Evolutionary conservation across 2,888 invertebrate genomes (phyloP), one percentile per base, ranked within the genome.

Genomic region (Synergus laeviventris): DNA sequence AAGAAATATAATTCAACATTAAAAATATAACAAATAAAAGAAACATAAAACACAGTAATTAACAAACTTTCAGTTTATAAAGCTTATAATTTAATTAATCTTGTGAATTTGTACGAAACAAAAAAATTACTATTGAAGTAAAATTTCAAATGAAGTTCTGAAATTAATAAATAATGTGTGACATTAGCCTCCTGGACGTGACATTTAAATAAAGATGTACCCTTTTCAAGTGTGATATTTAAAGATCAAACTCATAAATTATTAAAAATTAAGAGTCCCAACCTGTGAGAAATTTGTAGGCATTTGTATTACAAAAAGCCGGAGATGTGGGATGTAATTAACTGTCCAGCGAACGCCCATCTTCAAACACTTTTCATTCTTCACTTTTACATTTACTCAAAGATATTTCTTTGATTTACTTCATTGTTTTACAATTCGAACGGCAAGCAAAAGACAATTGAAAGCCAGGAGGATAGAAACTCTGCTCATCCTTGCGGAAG

Each of bases 381-480:
- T 49, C 70, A 70, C 70, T 49, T 70, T 31, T 70, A 36, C 70
- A 70, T 70, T 70, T 45, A n/a, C n/a, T n/a, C n/a, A n/a, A n/a
- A n/a, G n/a, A n/a, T n/a, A n/a, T n/a, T n/a, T n/a, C n/a, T n/a
- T n/a, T n/a, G n/a, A n/a, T n/a, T n/a, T n/a, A 70, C 45, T 18
- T 16, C 2, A 16, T n/a, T 49, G 9, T 70, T 70, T 70, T 49
- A 64, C 42, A 42, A 21, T 21, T 39, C 21, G 39, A 49, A 49
- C 45, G 31, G 24, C 4, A n/a, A n/a, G n/a, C 24, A 12, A 9
- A n/a, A 70, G 31, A 24, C 70, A 70, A 70, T 49, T 49, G 70
- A 49, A 70, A 70, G 70, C 49, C 70, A 70, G 49, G 24, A 45
- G 49, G 49, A 70, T 62, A 38, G 18, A 18, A n/a, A 39, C 2